Percentiles rank a stretch among this genome's conserved stretches.
Conservation (phyloP, 2,113 vertebrate genomes). For the Acrocephalus arundinaceus region DNA sequence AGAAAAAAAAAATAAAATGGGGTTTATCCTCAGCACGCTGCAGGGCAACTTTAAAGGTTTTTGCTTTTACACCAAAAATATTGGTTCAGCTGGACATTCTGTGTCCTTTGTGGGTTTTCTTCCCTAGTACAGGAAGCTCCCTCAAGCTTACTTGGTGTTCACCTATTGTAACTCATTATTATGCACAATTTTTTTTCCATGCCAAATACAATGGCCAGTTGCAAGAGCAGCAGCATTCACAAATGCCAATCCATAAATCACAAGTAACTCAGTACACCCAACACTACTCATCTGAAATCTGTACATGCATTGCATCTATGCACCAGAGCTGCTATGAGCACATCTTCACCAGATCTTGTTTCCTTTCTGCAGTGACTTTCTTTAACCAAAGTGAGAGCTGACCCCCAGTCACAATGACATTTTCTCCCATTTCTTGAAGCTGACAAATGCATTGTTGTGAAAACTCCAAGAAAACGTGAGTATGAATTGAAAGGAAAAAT, state of each 20-base stretch:
- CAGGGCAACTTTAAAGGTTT: neutral
- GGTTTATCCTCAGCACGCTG: neutral
- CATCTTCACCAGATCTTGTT: neutral
- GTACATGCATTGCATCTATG: neutral
- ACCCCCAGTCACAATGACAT: neutral
- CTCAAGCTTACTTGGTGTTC: neutral
- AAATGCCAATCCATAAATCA: neutral
- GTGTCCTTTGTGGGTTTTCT: neutral
- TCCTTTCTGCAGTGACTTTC: neutral
- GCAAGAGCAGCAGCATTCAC: neutral
- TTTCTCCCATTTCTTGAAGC: neutral
- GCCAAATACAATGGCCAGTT: neutral
- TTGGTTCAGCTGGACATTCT: neutral
- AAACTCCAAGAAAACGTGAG: neutral
- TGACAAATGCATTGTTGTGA: neutral
- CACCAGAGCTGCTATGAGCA: neutral
- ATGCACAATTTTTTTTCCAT: neutral
- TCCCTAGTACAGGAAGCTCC: neutral
- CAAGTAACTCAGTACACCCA: neutral
- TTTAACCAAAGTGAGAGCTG: neutral
- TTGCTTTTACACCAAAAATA: neutral
- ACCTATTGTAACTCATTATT: neutral
- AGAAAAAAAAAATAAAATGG: neutral
- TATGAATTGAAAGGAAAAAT: neutral
- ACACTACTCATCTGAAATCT: neutral